Evolutionary conservation across 2,888 invertebrate genomes (phyloP).

Genomic region (Cheiracanthium punctorium): DNA sequence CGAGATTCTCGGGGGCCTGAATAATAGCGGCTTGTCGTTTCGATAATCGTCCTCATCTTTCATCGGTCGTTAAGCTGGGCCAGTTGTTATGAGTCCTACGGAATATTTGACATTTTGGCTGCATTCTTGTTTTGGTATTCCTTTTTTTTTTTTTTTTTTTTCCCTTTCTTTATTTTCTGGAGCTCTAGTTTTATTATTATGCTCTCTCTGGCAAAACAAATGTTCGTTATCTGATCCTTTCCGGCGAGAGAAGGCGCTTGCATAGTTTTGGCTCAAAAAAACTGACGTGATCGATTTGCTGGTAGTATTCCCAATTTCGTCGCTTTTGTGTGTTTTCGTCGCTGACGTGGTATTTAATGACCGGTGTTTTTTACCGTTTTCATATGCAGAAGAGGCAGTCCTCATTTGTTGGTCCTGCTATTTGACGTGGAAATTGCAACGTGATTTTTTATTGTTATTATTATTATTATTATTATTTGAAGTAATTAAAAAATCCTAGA

Average conservation of each 20-base stretch:
- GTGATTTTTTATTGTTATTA: too few species aligned
- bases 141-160: too few species aligned
- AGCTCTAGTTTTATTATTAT: not conserved
- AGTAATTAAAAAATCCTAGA: too few species aligned
- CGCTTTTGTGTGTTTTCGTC: not conserved
- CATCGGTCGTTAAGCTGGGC: constrained; percentile 39
- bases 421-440: too few species aligned
- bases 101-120: constrained; percentile 21
- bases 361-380: too few species aligned
- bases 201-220: not conserved
- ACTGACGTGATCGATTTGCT: not conserved
- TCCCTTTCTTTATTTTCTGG: not conserved
- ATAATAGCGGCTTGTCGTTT: constrained; percentile 52
- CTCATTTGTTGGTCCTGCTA: too few species aligned
- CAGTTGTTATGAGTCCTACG: constrained; percentile 21
- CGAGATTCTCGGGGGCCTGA: constrained; percentile 32
- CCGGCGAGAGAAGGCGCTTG: not conserved
- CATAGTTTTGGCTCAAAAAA: not conserved
- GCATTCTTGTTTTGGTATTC: too few species aligned
- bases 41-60: constrained; percentile 50
- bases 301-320: not conserved
- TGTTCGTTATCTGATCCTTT: not conserved
- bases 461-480: too few species aligned
- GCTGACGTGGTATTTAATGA: not conserved
- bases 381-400: too few species aligned